Evolutionary conservation across 2,797 vertebrate genomes (phyloP).

Genomic region (Rhinogobio ventralis): DNA sequence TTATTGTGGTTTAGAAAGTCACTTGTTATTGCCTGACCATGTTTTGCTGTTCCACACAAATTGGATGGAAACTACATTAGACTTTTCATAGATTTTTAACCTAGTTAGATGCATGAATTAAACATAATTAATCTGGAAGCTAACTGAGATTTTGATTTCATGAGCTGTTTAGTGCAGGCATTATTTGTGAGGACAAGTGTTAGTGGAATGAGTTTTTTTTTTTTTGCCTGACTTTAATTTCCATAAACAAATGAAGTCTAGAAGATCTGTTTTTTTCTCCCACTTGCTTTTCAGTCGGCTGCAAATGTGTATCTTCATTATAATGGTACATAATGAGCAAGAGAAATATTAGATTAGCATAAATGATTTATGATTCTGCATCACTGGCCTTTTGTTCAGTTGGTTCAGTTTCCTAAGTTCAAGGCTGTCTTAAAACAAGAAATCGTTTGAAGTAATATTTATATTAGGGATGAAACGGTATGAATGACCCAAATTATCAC

Average conservation of each 20-base stretch:
- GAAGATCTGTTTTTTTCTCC: slow-evolving; percentile 36
- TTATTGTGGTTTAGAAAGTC: neutral
- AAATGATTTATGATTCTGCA: slow-evolving; percentile 41
- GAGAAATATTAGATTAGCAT: slow-evolving; percentile 51
- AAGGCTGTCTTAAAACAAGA: slow-evolving; percentile 13
- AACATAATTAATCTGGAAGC: slow-evolving; percentile 29
- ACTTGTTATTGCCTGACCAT: neutral
- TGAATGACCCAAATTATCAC: too few species aligned
- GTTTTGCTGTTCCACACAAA: neutral
- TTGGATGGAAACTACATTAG: slow-evolving; percentile 28
- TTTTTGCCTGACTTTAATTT: slow-evolving; percentile 22
- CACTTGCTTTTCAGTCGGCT: slow-evolving; percentile 15
- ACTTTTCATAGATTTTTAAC: slow-evolving; percentile 38
- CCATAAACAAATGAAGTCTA: slow-evolving; percentile 39
- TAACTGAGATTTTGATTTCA: slow-evolving; percentile 24
- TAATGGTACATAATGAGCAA: slow-evolving; percentile 48
- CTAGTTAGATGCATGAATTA: slow-evolving; percentile 49
- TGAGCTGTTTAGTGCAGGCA: slow-evolving; percentile 1
- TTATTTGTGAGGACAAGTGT: slow-evolving; percentile 23
- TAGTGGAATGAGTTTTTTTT: neutral
- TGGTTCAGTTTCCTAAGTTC: neutral
- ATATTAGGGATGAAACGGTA: too few species aligned
- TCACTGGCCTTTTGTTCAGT: neutral
- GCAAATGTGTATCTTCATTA: slow-evolving; percentile 37
- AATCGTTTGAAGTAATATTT: slow-evolving; percentile 7